Base-by-base conservation (phyloP, 2,797 vertebrate genomes). In the Falco concolor region DNA sequence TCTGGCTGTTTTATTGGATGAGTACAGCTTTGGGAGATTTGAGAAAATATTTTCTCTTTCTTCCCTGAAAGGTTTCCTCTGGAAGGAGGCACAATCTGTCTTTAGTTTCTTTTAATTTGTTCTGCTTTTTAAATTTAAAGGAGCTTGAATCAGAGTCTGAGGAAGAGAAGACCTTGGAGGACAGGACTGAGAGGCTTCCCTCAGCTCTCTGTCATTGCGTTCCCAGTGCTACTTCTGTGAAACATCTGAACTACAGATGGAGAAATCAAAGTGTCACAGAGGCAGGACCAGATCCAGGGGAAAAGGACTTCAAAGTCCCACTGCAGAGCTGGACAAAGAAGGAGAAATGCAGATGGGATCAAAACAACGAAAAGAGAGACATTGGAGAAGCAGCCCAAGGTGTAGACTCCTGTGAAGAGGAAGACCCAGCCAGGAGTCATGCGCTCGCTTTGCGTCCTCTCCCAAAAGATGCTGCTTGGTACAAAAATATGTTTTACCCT, bases 71-170 rank as follows among this genome's bases (percentile, higher is more conserved):
- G 22, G 6, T 84, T 93, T 95, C 22, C 16, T 92, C 70, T 92
- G 61, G 52, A 95, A 87, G 42, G 30, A 82, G 67, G 36, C 57
- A 72, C 82, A 87, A 77, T 90, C 53, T 83, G 68, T 68, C 81
- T 82, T 75, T 36, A 44, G 67, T 50, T 64, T 90, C 40, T 93
- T 83, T 89, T 87, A 77, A 84, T 72, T 84, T 90, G 40, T 93
- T 95, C 86, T 92, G 60, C 69, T 93, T 96, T 96, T 97, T 95
- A 60, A 96, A 94, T 96, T 93, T 80, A 80, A 97, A 98, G 98
- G 98, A 97, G 24, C 77, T 97, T 53, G 95, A 97, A 87, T 84
- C 94, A 40, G 93, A 92, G 14, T 60, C 34, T 70, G 97, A 96
- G 78, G 89, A 96, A 73, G 95, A 96, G 38, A 61, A 89, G 32